These are phyloP conservation scores for Dinoponera quadriceps DNA, from an alignment of 1,140 invertebrate genomes.

Conservation along the genomic window DNA sequence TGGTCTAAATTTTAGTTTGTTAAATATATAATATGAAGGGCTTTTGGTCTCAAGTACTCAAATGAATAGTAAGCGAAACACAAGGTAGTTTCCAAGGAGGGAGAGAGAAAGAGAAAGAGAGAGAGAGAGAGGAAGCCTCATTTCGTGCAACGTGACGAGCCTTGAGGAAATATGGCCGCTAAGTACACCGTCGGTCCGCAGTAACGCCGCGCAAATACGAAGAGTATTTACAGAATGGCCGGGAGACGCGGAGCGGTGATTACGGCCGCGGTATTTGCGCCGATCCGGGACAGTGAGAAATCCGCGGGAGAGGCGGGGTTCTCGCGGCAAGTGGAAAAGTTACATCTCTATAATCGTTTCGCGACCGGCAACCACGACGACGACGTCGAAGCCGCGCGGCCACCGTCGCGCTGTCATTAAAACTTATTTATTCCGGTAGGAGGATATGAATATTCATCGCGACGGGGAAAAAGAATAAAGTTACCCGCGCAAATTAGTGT, in stretches of 20 bases:
- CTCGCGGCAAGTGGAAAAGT: constrained; percentile 1
- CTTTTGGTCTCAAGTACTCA: too few species aligned
- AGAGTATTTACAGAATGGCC: constrained; percentile 32
- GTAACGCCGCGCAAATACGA: constrained; percentile 37
- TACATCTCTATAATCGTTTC: constrained; percentile 52
- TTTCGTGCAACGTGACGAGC: constrained; percentile 43
- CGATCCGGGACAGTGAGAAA: not conserved
- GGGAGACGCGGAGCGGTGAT: constrained; percentile 5
- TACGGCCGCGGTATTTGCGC: constrained; percentile 34
- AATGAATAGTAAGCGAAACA: too few species aligned
- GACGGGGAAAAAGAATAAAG: constrained; percentile 8
- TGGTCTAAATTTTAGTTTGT: too few species aligned
- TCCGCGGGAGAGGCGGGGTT: too few species aligned
- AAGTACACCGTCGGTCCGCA: constrained; percentile 14
- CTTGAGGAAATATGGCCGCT: constrained; percentile 32
- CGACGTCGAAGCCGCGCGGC: not conserved
- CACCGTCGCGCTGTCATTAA: constrained; percentile 38
- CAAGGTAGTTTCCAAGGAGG: too few species aligned
- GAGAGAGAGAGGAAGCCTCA: constrained; percentile 6
- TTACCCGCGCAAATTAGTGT: constrained; percentile 24
- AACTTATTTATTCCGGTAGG: constrained; percentile 44
- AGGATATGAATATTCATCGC: constrained; percentile 46
- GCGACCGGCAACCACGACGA: not conserved
- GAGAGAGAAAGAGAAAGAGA: not conserved
- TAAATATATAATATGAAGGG: too few species aligned